phyloP scores from a whole-genome alignment of 2,797 vertebrate genomes.

The Poeciliopsis infans region DNA sequence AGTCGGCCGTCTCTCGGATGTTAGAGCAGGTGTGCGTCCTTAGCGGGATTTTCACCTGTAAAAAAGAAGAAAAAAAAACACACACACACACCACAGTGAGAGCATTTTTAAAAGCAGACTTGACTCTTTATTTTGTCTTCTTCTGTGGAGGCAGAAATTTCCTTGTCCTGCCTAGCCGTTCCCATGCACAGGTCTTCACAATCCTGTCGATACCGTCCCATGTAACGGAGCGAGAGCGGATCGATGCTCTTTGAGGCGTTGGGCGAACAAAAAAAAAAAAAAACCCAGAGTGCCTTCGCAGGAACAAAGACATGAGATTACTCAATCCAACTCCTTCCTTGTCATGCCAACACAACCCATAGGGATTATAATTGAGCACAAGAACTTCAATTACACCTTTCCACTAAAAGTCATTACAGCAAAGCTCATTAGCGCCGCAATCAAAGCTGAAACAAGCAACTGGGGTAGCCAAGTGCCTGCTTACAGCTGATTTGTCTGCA shows the following conservation, averaged over 20 bases:
- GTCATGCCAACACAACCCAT: conserved; percentile 17
- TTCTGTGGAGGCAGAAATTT: conserved; percentile 31
- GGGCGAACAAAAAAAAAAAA: not conserved
- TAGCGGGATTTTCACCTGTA: conserved; percentile 41
- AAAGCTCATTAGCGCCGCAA: conserved; percentile 56
- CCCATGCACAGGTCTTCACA: conserved; percentile 36
- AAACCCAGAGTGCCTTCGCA: conserved; percentile 20
- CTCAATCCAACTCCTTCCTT: conserved; percentile 21
- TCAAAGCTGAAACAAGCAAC: conserved; percentile 33
- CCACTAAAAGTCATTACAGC: conserved; percentile 48
- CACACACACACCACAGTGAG: not conserved
- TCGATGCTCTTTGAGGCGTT: conserved; percentile 42
- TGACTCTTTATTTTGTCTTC: not conserved
- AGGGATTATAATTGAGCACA: conserved; percentile 25
- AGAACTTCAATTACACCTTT: conserved; percentile 47
- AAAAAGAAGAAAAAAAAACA: not conserved
- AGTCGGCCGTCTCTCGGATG: conserved; percentile 39
- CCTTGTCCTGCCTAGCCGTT: conserved; percentile 24
- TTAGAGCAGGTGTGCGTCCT: conserved; percentile 63
- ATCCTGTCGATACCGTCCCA: conserved; percentile 45
- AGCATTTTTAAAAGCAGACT: conserved; percentile 2
- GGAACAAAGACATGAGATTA: conserved; percentile 39
- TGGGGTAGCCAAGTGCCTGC: conserved; percentile 32
- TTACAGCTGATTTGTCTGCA: conserved; percentile 42
- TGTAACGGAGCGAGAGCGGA: conserved; percentile 38